Base-by-base conservation (phyloP, 2,797 vertebrate species). In the Amblyopsis hoosieri region DNA sequence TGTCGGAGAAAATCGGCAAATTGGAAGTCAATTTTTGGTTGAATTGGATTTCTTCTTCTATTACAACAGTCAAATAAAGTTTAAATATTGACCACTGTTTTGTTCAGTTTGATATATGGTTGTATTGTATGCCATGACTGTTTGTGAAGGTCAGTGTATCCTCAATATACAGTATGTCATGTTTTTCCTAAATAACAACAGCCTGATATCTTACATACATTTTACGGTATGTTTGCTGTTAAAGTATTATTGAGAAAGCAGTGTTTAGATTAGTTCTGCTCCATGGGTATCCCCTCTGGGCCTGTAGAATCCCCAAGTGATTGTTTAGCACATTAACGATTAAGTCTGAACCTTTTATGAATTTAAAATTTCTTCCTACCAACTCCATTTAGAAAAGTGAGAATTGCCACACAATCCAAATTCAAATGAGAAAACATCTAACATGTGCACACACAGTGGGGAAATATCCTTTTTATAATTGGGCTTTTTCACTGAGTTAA, bases 211-310 rank as follows among this genome's bases (percentile, higher is more conserved):
- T 3, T 29, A 29, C 23, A 29, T 29, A 29, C 23, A 29, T 29
- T 29, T 85, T 79, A 74, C 71, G 74, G 52, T 71, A 19, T 66
- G 54, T 42, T 64, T 62, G 57, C 48, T 37, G 33, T 9, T 6
- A 37, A 37, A 37, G 7, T 6, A 9, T 9, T 9, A 37, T 37
- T 37, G 33, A 37, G 33, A 9, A 37, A 37, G 33, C 33, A 66
- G 52, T 45, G 60, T 83, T 71, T 56, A 71, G 72, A 87, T 87
- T 85, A 86, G 79, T 82, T 87, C 66, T 78, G 74, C 75, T 76
- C 68, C 58, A 71, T 59, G 49, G 70, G 65, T 54, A 77, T 80
- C 57, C 68, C 70, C 51, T 29, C 50, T 51, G 57, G 59, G 63
- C 70, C 76, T 49, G 45, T n/a, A 50, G 54, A 53, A 56, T 60